phyloP scores from a whole-genome alignment of 2,797 vertebrate species.

The Micromesistius poutassou region DNA sequence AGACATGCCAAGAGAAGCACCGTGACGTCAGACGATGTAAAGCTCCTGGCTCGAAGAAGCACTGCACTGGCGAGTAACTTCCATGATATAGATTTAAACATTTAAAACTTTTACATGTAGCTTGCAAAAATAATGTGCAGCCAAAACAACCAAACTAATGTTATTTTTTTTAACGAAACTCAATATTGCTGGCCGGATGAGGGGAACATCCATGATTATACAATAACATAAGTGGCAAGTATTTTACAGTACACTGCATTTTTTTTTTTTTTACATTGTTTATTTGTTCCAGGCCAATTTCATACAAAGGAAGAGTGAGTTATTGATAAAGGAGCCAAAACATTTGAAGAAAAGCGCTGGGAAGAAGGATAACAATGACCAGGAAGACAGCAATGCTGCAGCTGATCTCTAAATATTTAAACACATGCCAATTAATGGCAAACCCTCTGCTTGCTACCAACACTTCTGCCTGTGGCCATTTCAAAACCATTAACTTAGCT shows the following conservation, averaged over 20 bases:
- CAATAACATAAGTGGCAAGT: not conserved
- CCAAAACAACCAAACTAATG: not conserved
- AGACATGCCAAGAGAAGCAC: conserved; percentile 92
- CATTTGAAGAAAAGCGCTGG: conserved; percentile 64
- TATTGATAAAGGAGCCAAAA: conserved; percentile 70
- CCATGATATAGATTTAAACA: not conserved
- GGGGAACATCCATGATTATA: not conserved
- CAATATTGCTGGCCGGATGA: not conserved
- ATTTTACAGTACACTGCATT: conserved; percentile 51
- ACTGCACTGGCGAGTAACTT: conserved; percentile 80
- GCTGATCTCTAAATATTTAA: conserved; percentile 13
- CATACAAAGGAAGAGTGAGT: conserved; percentile 75
- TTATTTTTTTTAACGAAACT: not conserved
- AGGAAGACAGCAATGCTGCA: conserved; percentile 42
- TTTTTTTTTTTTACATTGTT: conserved; percentile 37
- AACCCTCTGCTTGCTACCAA: not conserved
- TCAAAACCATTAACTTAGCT: not conserved
- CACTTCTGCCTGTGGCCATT: not conserved
- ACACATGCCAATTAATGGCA: conserved; percentile 28
- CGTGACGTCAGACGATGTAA: conserved; percentile 87
- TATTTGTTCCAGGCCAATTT: conserved; percentile 66
- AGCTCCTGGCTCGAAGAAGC: conserved; percentile 85
- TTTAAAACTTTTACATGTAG: not conserved
- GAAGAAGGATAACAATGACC: conserved; percentile 70
- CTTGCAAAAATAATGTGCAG: not conserved